These are phyloP conservation scores for Tetragnatha versicolor DNA, from an alignment of 1,140 invertebrate species.

Conservation along the genomic window DNA sequence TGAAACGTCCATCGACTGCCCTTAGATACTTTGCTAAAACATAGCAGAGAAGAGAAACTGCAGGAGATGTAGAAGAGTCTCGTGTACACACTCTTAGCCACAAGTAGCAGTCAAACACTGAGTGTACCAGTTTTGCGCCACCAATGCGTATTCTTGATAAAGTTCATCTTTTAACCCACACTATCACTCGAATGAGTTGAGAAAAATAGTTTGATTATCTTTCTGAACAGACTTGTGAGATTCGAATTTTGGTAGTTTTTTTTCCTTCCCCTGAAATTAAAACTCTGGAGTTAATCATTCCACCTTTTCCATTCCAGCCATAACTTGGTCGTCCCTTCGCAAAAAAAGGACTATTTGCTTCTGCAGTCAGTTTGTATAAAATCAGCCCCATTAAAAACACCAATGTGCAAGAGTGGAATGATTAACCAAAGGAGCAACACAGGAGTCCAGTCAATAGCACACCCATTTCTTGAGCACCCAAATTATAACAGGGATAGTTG, in stretches of 20 bases:
- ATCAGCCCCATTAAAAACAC: background rate
- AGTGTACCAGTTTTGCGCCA: background rate
- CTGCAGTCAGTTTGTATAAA: background rate
- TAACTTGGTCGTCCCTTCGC: background rate
- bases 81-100: slow-evolving; percentile 28
- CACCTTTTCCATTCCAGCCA: background rate
- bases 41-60: slow-evolving; percentile 54
- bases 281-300: slow-evolving; percentile 26
- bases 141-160: no score
- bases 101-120: background rate
- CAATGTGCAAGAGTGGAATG: slow-evolving; percentile 15
- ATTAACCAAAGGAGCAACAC: slow-evolving; percentile 1
- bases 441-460: slow-evolving; percentile 11
- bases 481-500: background rate
- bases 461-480: slow-evolving; percentile 41
- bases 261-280: background rate
- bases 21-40: slow-evolving; percentile 49
- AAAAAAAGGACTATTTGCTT: background rate
- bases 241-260: background rate
- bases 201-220: slow-evolving; percentile 40
- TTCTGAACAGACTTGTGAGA: slow-evolving; percentile 6
- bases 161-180: no score
- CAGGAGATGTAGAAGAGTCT: slow-evolving; percentile 48
- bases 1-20: slow-evolving; percentile 26
- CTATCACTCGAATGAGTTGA: background rate